Base-by-base conservation (phyloP, 2,797 vertebrate species). In the Hydrolagus colliei region DNA sequence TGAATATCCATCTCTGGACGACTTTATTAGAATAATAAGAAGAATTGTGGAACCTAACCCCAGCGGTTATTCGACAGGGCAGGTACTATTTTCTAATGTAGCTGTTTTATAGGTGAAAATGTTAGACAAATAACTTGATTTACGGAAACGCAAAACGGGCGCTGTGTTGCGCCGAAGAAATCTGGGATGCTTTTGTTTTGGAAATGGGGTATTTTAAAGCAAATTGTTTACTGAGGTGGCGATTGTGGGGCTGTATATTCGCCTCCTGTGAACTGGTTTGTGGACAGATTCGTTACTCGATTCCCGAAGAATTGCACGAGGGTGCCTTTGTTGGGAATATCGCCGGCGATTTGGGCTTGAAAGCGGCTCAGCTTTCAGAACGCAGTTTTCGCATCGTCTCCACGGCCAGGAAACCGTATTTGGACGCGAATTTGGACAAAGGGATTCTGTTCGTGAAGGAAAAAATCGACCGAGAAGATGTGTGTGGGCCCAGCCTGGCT, bases 271-370 rank as follows among this genome's bases (percentile, higher is more conserved):
- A 68, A 11, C 32, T 84, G 16, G 79, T 71, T 84, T 84, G 63
- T 63, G 79, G 65, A 71, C 79, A 84, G 16, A 71, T 84, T 84
- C 79, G 65, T 65, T 84, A 84, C 71, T 84, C 79, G n/a, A 71
- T 84, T 68, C 65, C 79, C 52, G 79, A 84, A 41, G 79, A 84
- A 14, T 10, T 84, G 79, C 79, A 84, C 41, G 14, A 41, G 16
- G 79, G 65, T 27, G 65, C 79, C 79, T 84, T 84, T 84, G 79
- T 84, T 68, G 79, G 79, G 10, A 84, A 84, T 71, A 84, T 84
- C 79, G 79, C 79, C 11, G 65, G 13, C 16, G 79, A 84, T 84
- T 84, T 84, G 79, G 65, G 32, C 20, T 84, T 84, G 13, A 65
- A 71, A 0, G 79, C n/a, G 9, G 68, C 35, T 11, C 27, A 41